Percentiles rank a stretch among this genome's conserved stretches.
Conservation (phyloP, 2,113 vertebrate species). For the Gymnarchus niloticus region DNA sequence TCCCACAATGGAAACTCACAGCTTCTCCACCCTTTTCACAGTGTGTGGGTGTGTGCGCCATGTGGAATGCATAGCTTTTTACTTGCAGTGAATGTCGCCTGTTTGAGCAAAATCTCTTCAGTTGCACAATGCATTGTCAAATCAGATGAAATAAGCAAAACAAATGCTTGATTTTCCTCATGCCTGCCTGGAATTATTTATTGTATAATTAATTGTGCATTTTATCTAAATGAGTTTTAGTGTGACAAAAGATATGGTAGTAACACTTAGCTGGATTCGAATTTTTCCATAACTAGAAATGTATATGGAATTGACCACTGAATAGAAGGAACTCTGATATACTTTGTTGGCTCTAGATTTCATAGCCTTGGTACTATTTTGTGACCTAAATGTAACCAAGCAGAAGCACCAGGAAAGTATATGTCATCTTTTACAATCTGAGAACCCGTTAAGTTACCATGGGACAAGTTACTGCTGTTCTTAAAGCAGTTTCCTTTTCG, state of each 20-base stretch:
- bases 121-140: neutral
- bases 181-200: constrained; percentile 6
- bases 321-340: neutral
- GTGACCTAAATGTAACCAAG: neutral
- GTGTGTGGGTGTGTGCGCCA: constrained; percentile 35
- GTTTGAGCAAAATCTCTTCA: neutral
- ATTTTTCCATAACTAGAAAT: neutral
- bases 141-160: neutral
- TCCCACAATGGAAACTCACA: constrained; percentile 35
- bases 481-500: neutral
- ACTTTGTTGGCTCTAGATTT: neutral
- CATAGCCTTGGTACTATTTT: neutral
- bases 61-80: constrained; percentile 17
- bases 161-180: neutral
- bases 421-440: neutral
- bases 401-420: neutral
- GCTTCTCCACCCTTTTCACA: constrained; percentile 27
- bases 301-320: neutral
- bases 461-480: neutral
- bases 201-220: neutral
- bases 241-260: neutral
- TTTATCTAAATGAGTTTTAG: neutral
- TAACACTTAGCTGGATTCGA: neutral
- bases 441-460: neutral
- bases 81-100: neutral